Conservation (phyloP, 30 jellyfish, hydroid and myxozoan species). For the Cassiopea andromeda region DNA sequence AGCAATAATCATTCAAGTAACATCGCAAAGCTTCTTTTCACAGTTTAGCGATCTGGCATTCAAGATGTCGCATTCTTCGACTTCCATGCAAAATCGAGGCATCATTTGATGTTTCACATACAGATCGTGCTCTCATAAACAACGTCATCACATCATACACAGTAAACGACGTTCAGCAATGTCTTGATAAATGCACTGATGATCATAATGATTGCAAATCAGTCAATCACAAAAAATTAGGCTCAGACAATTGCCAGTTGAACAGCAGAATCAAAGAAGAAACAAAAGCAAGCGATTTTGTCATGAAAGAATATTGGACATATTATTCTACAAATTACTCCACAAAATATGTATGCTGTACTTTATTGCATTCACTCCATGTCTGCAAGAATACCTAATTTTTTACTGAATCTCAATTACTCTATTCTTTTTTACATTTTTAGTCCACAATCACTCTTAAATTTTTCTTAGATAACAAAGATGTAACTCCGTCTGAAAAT, state of each 20-base stretch:
- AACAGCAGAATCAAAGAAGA: not conserved
- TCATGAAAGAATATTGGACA: not conserved
- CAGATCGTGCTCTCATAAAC: not conserved
- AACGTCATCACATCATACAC: not conserved
- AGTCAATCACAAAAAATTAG: not conserved
- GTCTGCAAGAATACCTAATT: too few species aligned
- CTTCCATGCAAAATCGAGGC: conserved; percentile 34
- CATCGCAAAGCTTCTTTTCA: not conserved
- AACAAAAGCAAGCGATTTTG: not conserved
- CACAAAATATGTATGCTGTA: too few species aligned
- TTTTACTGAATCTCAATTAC: too few species aligned
- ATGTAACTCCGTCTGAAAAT: too few species aligned
- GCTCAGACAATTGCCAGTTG: not conserved
- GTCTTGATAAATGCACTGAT: conserved; percentile 10
- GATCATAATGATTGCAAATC: conserved; percentile 7
- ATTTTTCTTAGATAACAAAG: too few species aligned
- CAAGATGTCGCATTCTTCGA: conserved; percentile 14
- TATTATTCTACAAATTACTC: conserved; percentile 10
- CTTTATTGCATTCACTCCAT: too few species aligned
- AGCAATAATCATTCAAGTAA: too few species aligned
- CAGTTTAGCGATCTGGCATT: not conserved
- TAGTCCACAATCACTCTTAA: too few species aligned
- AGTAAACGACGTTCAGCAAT: not conserved
- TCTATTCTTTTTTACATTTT: too few species aligned
- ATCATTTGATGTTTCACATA: not conserved